Base-by-base conservation (phyloP, 2,888 invertebrate genomes). In the Pyrocoelia pectoralis region DNA sequence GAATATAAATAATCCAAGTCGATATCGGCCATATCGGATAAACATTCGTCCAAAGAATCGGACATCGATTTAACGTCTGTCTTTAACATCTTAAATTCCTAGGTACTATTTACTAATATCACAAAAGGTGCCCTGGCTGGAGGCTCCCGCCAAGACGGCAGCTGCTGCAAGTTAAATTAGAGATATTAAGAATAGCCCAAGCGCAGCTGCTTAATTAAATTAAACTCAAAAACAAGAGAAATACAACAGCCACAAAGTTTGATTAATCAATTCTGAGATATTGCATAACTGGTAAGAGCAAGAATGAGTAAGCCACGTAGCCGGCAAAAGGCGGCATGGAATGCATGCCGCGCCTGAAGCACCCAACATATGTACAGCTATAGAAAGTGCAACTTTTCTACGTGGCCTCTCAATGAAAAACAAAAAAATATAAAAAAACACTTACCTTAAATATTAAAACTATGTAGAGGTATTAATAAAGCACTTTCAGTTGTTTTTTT, bases 61-160 rank as follows among this genome's bases (percentile, higher is more conserved):
- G 49, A 15, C 38, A 48, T 68, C 53, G 59, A 66, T 60, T 70
- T 71, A 51, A 73, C 72, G 29, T 73, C 72, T 74, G 76, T 76
- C 51, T 68, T 70, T 33, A 70, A 50, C 53, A 65, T 61, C 24
- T 24, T 24, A 24, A 24, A 24, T 24, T 24, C 24, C 24, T 24
- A 24, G 24, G 24, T 24, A 55, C 61, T 66, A 63, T n/a, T n/a
- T 55, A 76, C 79, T 80, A 80, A 77, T 81, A 81, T 81, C 81
- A 81, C 80, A 80, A 33, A 33, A 79, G 70, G 75, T 72, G 77
- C 72, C 77, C 78, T 77, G 77, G 76, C 74, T 75, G 69, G 71
- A 72, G 72, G 70, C 76, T 74, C 74, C 76, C 75, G 77, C 73
- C 73, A 70, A 70, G 74, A 74, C 77, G 74, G 77, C 78, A 77